These are phyloP conservation scores for Maccullochella peelii DNA, from an alignment of 2,113 vertebrate genomes.

Conservation along the genomic window DNA sequence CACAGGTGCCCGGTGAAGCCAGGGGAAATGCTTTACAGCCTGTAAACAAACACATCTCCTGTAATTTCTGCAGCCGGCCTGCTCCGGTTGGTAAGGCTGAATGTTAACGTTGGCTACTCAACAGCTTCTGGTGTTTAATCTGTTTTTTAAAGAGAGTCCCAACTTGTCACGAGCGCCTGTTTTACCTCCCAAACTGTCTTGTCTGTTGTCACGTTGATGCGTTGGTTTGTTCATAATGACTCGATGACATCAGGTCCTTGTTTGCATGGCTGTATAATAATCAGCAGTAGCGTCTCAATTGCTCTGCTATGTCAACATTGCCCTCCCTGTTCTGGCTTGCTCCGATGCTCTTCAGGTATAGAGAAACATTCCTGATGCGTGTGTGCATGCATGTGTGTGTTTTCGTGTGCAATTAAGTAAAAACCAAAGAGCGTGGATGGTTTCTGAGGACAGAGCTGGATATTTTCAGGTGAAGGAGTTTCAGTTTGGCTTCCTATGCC, in stretches of 20 bases:
- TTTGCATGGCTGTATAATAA: constrained; percentile 69
- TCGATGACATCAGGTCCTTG: constrained; percentile 65
- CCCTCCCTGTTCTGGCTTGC: constrained; percentile 78
- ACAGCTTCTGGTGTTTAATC: constrained; percentile 43
- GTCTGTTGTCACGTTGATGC: constrained; percentile 40
- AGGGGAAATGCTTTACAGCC: constrained; percentile 60
- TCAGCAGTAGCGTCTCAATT: constrained; percentile 65
- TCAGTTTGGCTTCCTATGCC: constrained; percentile 28
- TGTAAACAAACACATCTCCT: constrained; percentile 60
- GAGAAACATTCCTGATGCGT: constrained; percentile 70
- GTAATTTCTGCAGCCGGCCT: constrained; percentile 47
- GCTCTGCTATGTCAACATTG: constrained; percentile 69
- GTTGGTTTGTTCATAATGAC: constrained; percentile 34
- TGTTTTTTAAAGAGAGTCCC: constrained; percentile 18
- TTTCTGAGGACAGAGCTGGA: constrained; percentile 32
- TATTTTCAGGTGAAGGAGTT: constrained; percentile 40
- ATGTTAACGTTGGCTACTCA: constrained; percentile 24
- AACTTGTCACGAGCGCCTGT: constrained; percentile 29
- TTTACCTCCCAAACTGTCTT: constrained; percentile 3
- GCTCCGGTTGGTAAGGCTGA: background rate
- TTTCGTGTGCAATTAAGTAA: constrained; percentile 45
- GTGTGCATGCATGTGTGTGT: constrained; percentile 44
- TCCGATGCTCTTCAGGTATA: constrained; percentile 46
- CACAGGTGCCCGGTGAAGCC: constrained; percentile 54
- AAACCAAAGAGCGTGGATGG: constrained; percentile 25